phyloP scores from a whole-genome alignment of 2,113 vertebrate species.

The Austrofundulus limnaeus region DNA sequence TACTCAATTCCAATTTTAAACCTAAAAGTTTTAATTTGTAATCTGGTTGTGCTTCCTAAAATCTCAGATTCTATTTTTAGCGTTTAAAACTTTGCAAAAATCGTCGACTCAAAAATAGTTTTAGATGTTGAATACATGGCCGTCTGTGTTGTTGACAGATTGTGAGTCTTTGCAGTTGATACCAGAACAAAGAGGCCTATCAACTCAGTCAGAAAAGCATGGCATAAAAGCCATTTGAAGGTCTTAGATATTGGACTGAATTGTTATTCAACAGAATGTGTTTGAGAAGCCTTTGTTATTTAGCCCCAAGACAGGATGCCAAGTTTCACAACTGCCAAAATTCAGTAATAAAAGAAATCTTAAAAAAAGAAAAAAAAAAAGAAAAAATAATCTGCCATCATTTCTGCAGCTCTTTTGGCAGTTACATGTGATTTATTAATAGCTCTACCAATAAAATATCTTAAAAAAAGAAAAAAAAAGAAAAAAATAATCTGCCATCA shows the following conservation, averaged over 20 bases:
- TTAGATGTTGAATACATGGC: constrained; percentile 49
- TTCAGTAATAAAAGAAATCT: neutral
- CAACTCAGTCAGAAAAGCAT: constrained; percentile 37
- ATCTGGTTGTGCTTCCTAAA: neutral
- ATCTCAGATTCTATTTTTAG: neutral
- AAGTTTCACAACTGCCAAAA: constrained; percentile 36
- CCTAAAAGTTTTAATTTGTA: no score
- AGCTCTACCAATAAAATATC: constrained; percentile 13
- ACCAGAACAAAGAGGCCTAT: constrained; percentile 42
- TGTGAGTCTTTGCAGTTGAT: constrained; percentile 44
- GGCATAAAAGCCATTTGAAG: constrained; percentile 41
- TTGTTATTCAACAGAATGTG: constrained; percentile 36
- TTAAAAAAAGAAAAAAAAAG: no score
- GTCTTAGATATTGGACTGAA: constrained; percentile 23
- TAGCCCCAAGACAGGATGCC: constrained; percentile 16
- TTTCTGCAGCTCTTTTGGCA: constrained; percentile 28
- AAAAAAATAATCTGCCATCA: constrained; percentile 14
- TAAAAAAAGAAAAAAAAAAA: no score
- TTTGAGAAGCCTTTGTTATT: constrained; percentile 41
- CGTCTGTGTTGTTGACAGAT: constrained; percentile 44
- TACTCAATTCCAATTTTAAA: no score
- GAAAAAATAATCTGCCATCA: constrained; percentile 14
- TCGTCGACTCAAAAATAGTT: constrained; percentile 30
- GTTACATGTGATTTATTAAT: constrained; percentile 11
- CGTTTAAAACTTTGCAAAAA: neutral